Evolutionary conservation across 2,888 invertebrate genomes (phyloP), one percentile per base, ranked within the genome.

Genomic region (Agrotis clavis): DNA sequence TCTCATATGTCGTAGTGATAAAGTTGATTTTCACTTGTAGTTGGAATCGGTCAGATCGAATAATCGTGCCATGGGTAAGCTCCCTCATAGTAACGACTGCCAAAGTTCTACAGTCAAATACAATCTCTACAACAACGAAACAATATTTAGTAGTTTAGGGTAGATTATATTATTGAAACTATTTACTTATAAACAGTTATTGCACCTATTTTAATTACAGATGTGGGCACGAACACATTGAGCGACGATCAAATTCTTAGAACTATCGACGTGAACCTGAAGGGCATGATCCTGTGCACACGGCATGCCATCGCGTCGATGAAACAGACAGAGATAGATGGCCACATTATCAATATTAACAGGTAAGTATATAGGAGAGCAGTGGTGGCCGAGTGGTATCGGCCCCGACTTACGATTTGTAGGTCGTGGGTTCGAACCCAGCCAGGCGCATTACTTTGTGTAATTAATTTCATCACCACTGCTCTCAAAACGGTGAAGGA

Each of bases 261-360:
- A 13, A 87, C 85, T 0, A 81, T 97, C 1, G 95, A 97, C 77
- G 93, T 94, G 16, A 97, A 97, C 86, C 77, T 96, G 1, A 94
- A 92, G 82, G 97, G 94, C 3, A 86, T 94, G 1, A 86, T 96
- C 0, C 71, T 93, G 63, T 96, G 97, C 84, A 92, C 96, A 0
- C 93, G 96, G 4, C 92, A 92, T 74, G 97, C 96, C 0, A 87
- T 95, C 7, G 87, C 89, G 0, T 96, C 96, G 16, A 97, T 97
- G 97, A 93, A 90, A 41, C 88, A 89, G 21, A 85, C 88, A 16
- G 88, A 88, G 7, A 83, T 92, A 13, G 91, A 93, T 60, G 97
- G 97, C 68, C 75, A 73, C 41, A 74, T 73, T 25, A 60, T 73
- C 19, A 73, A 73, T 41, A 66, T 73, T 59, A 73, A 74, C 51